These are phyloP conservation scores for Diadegma fenestrale DNA, from an alignment of 2,888 invertebrate genomes.

Conservation along the genomic window DNA sequence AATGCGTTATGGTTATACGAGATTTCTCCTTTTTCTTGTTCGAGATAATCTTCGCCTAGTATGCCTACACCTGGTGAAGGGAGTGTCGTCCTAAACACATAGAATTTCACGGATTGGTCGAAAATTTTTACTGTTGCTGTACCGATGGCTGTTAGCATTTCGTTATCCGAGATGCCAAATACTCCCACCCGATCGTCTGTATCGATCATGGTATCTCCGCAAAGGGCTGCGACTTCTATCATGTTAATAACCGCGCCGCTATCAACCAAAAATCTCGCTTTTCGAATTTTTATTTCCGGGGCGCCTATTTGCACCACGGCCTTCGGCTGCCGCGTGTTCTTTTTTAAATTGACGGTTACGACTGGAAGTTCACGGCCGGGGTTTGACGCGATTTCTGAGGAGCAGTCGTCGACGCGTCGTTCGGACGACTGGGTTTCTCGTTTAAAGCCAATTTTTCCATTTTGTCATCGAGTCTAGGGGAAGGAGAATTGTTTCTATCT, in stretches of 20 bases:
- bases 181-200: neutral
- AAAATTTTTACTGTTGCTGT: neutral
- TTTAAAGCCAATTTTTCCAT: slow-evolving; percentile 13
- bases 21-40: neutral
- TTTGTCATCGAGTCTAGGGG: neutral
- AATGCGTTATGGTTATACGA: too few species aligned
- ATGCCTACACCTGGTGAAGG: neutral
- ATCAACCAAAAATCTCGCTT: neutral
- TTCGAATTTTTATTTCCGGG: neutral
- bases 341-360: neutral
- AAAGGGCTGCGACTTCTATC: too few species aligned
- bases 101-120: neutral
- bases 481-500: neutral
- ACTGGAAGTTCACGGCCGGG: neutral
- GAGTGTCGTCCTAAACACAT: slow-evolving; percentile 3
- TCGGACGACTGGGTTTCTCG: slow-evolving; percentile 10
- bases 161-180: neutral
- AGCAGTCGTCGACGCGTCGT: slow-evolving; percentile 30
- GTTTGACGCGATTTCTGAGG: slow-evolving; percentile 5
- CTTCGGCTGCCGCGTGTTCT: too few species aligned
- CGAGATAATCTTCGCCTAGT: neutral
- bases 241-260: neutral
- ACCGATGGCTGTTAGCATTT: neutral
- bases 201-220: too few species aligned
- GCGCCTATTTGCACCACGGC: neutral